Base-by-base conservation (phyloP, 2,113 vertebrate species). In the Glaucidium brasilianum region DNA sequence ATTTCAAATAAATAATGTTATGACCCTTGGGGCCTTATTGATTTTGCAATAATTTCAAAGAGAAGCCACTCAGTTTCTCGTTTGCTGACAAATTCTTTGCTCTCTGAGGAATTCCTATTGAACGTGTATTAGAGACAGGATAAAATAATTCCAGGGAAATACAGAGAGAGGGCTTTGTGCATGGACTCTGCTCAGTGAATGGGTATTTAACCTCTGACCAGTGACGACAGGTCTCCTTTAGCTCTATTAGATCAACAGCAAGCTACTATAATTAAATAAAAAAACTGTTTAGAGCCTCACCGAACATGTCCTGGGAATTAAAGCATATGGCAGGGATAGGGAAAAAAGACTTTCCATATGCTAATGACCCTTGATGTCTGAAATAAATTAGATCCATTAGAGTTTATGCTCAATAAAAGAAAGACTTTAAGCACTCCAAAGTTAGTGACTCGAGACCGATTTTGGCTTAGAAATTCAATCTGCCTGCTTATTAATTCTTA, bases 351-450 rank as follows among this genome's bases (percentile, higher is more conserved):
- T 98, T 98, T 98, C 98, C 97, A 82, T 98, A 98, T 98, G 98
- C 97, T 98, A 98, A 98, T 98, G 97, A 98, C 97, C 97, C 97
- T 97, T 97, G 98, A 98, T 98, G 97, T 97, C 98, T 97, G 97
- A 98, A 98, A 98, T 98, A 98, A 98, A 98, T 98, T 98, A 98
- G 96, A 98, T 97, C 98, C 98, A 98, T 98, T 98, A 98, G 98
- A 98, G 97, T 98, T 98, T 98, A 97, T 98, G 98, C 98, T 98
- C 98, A 98, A 98, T 98, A 98, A 98, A 98, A 98, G 96, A 97
- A 98, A 98, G 98, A 98, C 97, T 98, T 98, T 97, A 98, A 98
- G 98, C 98, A 98, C 98, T 98, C 98, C 98, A 97, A 98, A 98
- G 98, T 98, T 98, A 98, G 98, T 98, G 98, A 98, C 97, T 98